phyloP scores from a whole-genome alignment of 2,888 invertebrate genomes.

The Panzeria rudis region DNA sequence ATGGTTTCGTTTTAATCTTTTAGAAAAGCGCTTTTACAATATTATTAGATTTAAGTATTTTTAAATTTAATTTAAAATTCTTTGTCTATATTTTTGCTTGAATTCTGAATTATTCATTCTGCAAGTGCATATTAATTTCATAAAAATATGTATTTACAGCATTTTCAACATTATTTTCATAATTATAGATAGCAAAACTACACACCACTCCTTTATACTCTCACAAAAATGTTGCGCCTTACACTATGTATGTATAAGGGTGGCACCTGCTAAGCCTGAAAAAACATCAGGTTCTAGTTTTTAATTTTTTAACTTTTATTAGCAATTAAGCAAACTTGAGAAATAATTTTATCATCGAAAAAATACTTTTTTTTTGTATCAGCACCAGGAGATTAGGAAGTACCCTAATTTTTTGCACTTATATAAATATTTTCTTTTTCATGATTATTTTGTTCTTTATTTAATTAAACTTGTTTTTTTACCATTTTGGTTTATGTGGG shows the following conservation, averaged over 20 bases:
- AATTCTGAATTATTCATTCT: background rate
- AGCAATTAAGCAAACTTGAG: too few species aligned
- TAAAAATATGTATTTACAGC: slow-evolving; percentile 25
- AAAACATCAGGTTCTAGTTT: too few species aligned
- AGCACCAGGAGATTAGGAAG: too few species aligned
- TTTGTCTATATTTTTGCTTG: background rate
- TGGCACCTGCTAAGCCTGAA: background rate
- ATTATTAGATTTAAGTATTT: too few species aligned
- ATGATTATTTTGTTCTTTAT: slow-evolving; percentile 31
- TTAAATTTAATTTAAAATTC: background rate
- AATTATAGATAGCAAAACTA: slow-evolving; percentile 43
- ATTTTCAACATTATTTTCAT: slow-evolving; percentile 45
- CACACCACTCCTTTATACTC: background rate
- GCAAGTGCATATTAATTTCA: slow-evolving; percentile 14
- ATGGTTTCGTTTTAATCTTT: too few species aligned
- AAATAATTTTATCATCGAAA: too few species aligned
- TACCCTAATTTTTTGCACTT: slow-evolving; percentile 14
- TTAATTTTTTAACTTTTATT: too few species aligned
- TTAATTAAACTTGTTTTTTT: slow-evolving; percentile 46
- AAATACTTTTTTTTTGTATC: background rate
- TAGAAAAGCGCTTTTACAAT: too few species aligned
- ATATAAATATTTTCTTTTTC: slow-evolving; percentile 25
- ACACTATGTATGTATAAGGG: background rate
- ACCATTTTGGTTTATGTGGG: slow-evolving; percentile 58
- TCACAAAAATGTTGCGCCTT: background rate